These are phyloP conservation scores for Thymelicus lineola DNA, from an alignment of 2,888 invertebrate genomes.

Conservation along the genomic window DNA sequence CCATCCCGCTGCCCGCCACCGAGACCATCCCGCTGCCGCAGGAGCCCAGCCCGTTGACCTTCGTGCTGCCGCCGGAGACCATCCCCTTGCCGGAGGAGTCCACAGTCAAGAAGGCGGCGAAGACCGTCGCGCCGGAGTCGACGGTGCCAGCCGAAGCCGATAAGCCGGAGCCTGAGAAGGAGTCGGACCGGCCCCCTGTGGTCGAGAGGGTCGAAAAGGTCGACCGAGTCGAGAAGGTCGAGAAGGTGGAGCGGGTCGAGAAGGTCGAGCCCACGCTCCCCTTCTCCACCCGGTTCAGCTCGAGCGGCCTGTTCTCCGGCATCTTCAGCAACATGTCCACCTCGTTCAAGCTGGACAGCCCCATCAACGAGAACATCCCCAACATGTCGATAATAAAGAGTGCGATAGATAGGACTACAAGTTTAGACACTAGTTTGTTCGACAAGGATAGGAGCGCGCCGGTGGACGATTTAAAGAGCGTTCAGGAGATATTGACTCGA, in stretches of 20 bases:
- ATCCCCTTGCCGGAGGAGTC: conserved; percentile 75
- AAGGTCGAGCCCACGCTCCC: conserved; percentile 62
- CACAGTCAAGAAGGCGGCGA: conserved; percentile 52
- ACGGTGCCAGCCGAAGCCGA: conserved; percentile 45
- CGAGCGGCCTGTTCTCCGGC: conserved; percentile 76
- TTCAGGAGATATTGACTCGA: conserved; percentile 78
- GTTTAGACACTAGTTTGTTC: conserved; percentile 75
- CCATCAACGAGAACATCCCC: conserved; percentile 73
- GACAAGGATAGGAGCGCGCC: conserved; percentile 71
- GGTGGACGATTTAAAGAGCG: conserved; percentile 77
- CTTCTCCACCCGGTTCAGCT: conserved; percentile 71
- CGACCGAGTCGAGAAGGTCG: conserved; percentile 53
- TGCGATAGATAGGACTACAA: conserved; percentile 81
- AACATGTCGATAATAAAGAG: conserved; percentile 80
- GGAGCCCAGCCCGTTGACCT: conserved; percentile 64
- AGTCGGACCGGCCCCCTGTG: too few species aligned
- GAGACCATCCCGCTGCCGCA: conserved; percentile 74
- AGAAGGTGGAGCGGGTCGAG: conserved; percentile 13
- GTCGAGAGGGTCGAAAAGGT: too few species aligned
- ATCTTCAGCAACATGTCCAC: conserved; percentile 76
- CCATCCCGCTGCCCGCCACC: conserved; percentile 73
- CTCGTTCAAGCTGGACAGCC: conserved; percentile 61
- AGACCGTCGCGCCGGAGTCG: conserved; percentile 47
- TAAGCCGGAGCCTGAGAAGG: neutral
- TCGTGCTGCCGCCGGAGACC: conserved; percentile 66